Base-by-base conservation (phyloP, 2,797 vertebrate species). In the Neostethus bicornis region DNA sequence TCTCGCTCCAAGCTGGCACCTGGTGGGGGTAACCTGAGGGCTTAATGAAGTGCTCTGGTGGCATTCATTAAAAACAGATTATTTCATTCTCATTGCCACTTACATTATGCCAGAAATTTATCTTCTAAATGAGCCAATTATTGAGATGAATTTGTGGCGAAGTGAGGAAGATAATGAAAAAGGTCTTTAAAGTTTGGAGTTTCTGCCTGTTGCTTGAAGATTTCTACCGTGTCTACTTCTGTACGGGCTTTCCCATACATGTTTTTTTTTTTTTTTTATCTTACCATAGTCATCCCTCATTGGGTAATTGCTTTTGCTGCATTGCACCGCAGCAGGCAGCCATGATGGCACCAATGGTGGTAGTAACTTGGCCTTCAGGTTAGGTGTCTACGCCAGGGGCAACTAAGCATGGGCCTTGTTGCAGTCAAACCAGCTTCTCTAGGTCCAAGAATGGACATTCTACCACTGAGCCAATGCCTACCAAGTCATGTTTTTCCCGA, bases 11-110 rank as follows among this genome's bases (percentile, higher is more conserved):
- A 16, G 57, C 63, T 43, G 54, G 57, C 71, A 23, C 73, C 52
- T 25, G 25, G 58, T 67, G 44, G 67, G n/a, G 42, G 68, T 72
- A 80, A 83, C 84, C 80, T 86, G 56, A 65, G 49, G 31, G 71
- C 80, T 84, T 91, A 91, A 90, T 90, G 85, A 91, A 87, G 71
- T 85, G 81, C 79, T 17, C 34, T 74, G 51, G 39, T 81, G 85
- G 86, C 81, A 82, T 89, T 90, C 84, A 91, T 90, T 87, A 89
- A 84, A 81, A 79, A 72, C 50, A 73, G 85, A 87, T 88, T 85
- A 87, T 67, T 79, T 72, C 51, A 29, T 12, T 52, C 86, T 89
- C 73, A 75, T 83, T 83, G 79, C 66, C 81, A 70, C 85, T 84
- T 80, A 77, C 70, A 77, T 77, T 85, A 83, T 70, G 82, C 48